Conservation (phyloP, 2,113 vertebrate genomes). For the Dipodomys stephensi region DNA sequence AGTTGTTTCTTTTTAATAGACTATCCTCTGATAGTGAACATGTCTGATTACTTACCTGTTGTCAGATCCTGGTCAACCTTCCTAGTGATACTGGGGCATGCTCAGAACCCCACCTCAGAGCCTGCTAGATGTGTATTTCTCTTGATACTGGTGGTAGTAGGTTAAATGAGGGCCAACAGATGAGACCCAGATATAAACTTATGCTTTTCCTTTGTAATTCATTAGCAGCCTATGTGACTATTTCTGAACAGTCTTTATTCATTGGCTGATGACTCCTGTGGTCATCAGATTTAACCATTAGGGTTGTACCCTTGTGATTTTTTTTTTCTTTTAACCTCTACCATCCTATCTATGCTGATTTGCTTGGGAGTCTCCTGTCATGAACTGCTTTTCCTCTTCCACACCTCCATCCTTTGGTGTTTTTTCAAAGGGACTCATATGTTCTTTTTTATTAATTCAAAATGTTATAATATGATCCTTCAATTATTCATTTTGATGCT, state of each 20-base stretch:
- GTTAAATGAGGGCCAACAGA: neutral
- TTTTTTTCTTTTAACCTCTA: neutral
- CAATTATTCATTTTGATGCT: neutral
- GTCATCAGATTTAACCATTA: neutral
- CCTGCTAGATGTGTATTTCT: neutral
- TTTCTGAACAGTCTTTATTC: neutral
- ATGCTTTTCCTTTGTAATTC: neutral
- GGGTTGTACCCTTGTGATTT: no score
- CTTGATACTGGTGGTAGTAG: neutral
- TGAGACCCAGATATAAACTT: neutral
- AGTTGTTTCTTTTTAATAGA: neutral
- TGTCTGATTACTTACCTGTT: neutral
- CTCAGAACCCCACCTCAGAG: accelerated
- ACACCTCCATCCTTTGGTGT: neutral
- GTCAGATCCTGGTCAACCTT: neutral
- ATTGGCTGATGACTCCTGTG: neutral
- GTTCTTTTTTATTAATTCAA: neutral
- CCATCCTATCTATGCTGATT: neutral
- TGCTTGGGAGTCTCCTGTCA: neutral
- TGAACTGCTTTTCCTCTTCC: neutral
- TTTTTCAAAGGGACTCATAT: neutral
- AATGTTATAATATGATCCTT: neutral
- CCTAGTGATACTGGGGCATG: no score
- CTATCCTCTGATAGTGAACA: neutral
- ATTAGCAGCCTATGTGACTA: neutral